Conservation (phyloP, 2,888 invertebrate species). For the Synergus itoensis region DNA sequence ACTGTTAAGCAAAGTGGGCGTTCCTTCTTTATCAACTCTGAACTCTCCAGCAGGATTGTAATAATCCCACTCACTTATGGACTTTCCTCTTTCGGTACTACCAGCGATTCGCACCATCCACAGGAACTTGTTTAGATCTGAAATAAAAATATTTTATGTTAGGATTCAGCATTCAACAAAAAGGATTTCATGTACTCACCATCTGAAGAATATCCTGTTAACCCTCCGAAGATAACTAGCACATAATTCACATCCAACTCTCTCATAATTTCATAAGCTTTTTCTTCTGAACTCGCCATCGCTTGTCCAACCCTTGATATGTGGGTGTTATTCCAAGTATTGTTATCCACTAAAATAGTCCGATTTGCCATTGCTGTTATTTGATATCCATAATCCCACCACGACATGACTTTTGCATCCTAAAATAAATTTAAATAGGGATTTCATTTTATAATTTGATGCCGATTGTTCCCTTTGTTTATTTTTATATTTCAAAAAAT, state of each 20-base stretch:
- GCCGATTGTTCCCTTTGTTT: too few species aligned
- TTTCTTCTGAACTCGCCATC: slow-evolving; percentile 98
- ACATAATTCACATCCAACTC: slow-evolving; percentile 99
- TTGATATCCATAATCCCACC: slow-evolving; percentile 99
- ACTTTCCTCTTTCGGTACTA: slow-evolving; percentile 95
- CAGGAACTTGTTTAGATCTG: slow-evolving; percentile 98
- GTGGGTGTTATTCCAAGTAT: slow-evolving; percentile 99
- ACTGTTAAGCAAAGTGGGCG: slow-evolving; percentile 94
- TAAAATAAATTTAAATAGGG: slow-evolving; percentile 69
- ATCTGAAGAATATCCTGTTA: slow-evolving; percentile 98
- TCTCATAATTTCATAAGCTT: slow-evolving; percentile 98
- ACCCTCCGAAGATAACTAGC: slow-evolving; percentile 98
- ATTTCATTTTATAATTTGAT: not conserved
- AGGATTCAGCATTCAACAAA: not conserved
- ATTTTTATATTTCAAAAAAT: too few species aligned
- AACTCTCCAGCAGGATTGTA: slow-evolving; percentile 98
- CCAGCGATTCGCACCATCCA: slow-evolving; percentile 99
- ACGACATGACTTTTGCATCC: slow-evolving; percentile 98
- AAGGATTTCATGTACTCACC: slow-evolving; percentile 80
- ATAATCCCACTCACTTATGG: slow-evolving; percentile 98
- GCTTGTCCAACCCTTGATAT: slow-evolving; percentile 99
- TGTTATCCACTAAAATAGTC: slow-evolving; percentile 98
- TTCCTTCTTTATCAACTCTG: slow-evolving; percentile 96
- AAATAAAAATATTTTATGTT: slow-evolving; percentile 38
- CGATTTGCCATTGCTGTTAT: slow-evolving; percentile 99